phyloP scores from a whole-genome alignment of 2,113 vertebrate genomes.

The Larimichthys crocea region DNA sequence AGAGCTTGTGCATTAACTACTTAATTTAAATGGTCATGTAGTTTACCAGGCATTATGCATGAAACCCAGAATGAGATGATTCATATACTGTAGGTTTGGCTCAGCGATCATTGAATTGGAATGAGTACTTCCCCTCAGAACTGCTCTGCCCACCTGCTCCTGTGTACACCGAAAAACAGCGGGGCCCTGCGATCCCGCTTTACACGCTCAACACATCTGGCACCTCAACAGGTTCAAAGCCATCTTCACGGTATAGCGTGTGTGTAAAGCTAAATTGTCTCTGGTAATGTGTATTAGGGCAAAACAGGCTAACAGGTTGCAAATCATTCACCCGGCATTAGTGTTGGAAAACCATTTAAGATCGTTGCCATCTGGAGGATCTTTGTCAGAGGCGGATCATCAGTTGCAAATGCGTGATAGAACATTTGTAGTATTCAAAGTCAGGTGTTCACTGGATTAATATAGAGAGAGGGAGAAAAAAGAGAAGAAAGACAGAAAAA shows the following conservation, averaged over 20 bases:
- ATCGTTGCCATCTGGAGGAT: constrained; percentile 45
- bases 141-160: constrained; percentile 38
- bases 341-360: constrained; percentile 13
- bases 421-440: neutral
- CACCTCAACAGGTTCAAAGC: constrained; percentile 36
- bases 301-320: constrained; percentile 16
- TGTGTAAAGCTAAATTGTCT: constrained; percentile 9
- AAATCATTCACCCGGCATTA: constrained; percentile 42
- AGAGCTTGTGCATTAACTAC: constrained; percentile 6
- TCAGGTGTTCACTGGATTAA: neutral
- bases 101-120: constrained; percentile 15
- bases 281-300: constrained; percentile 2
- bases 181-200: neutral
- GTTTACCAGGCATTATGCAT: constrained; percentile 14
- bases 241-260: constrained; percentile 1
- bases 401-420: constrained; percentile 11
- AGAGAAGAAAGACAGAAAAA: neutral
- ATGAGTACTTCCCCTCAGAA: constrained; percentile 6
- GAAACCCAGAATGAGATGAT: constrained; percentile 9
- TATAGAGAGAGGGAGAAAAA: neutral
- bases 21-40: constrained; percentile 20
- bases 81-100: constrained; percentile 12
- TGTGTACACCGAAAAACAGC: constrained; percentile 26
- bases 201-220: constrained; percentile 30
- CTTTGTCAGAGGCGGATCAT: constrained; percentile 26